A percentile compares a stretch with the other conserved stretches of the same genome.
phyloP scores from a whole-genome alignment of 2,888 invertebrate genomes.

The Cerceris rybyensis region DNA sequence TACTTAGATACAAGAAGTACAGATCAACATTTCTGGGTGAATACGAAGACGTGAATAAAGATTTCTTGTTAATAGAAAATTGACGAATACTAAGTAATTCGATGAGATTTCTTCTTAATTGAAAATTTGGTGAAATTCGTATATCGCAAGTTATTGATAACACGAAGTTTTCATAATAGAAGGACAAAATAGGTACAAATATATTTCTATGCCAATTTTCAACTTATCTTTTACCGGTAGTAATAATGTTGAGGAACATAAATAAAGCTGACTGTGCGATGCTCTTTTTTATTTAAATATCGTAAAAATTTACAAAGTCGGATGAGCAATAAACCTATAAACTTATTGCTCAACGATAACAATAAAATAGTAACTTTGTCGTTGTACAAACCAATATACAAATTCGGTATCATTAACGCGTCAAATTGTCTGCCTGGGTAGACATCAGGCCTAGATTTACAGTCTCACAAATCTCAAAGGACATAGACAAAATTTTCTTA shows the following conservation, averaged over 20 bases:
- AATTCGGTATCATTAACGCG: neutral
- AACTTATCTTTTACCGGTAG: neutral
- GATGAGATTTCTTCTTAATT: no score
- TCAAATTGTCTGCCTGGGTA: neutral
- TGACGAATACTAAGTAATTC: no score
- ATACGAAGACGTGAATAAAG: no score
- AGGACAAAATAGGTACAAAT: no score
- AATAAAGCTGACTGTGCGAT: neutral
- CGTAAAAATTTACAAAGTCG: conserved; percentile 68
- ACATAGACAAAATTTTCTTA: neutral
- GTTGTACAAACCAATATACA: conserved; percentile 12
- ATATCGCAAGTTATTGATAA: no score
- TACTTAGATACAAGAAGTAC: no score
- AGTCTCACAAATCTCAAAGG: conserved; percentile 21
- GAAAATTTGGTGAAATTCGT: no score
- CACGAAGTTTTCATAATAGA: no score
- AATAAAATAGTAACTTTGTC: conserved; percentile 32
- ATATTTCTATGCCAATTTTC: no score
- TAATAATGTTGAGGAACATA: neutral
- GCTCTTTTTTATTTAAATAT: conserved; percentile 65
- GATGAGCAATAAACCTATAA: conserved; percentile 41
- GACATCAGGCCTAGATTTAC: neutral
- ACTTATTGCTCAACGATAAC: conserved; percentile 53
- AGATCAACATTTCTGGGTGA: no score
- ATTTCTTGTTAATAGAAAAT: no score